Percentiles rank a stretch among this genome's conserved stretches.
These are phyloP conservation scores for Imbricaverruca yamaguchii DNA, from an alignment of 2,888 invertebrate species.

Conservation along the genomic window DNA sequence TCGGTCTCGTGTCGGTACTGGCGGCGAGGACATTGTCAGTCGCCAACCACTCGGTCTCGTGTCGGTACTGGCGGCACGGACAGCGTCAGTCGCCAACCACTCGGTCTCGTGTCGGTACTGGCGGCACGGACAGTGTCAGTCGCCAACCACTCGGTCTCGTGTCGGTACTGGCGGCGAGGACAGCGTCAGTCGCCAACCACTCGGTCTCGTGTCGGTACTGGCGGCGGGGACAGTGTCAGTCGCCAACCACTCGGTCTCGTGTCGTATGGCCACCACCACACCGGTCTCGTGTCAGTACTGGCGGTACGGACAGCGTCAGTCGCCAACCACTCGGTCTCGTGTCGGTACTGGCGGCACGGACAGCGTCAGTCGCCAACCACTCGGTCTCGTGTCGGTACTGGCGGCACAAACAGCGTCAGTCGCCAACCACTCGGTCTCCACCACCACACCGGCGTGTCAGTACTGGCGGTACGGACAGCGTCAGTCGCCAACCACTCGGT, in stretches of 20 bases:
- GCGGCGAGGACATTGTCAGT: conserved; percentile 34
- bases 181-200: conserved; percentile 45
- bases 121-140: conserved; percentile 34
- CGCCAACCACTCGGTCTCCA: conserved; percentile 77
- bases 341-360: conserved; percentile 56
- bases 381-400: conserved; percentile 85
- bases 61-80: conserved; percentile 56
- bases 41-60: conserved; percentile 75
- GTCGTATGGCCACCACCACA: too few species aligned
- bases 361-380: conserved; percentile 45
- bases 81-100: conserved; percentile 45
- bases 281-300: conserved; percentile 80
- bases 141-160: conserved; percentile 75
- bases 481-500: conserved; percentile 61
- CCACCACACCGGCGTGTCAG: conserved; percentile 79
- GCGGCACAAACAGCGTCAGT: conserved; percentile 34
- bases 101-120: conserved; percentile 85
- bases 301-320: conserved; percentile 34
- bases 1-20: conserved; percentile 85
- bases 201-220: conserved; percentile 85
- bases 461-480: conserved; percentile 48
- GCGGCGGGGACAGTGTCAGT: conserved; percentile 34
- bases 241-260: conserved; percentile 74
- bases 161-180: conserved; percentile 56
- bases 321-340: conserved; percentile 75